A percentile compares a stretch with the other conserved stretches of the same genome.
These are phyloP conservation scores for Idris sp. DNA, from an alignment of 1,140 invertebrate species.

Conservation along the genomic window DNA sequence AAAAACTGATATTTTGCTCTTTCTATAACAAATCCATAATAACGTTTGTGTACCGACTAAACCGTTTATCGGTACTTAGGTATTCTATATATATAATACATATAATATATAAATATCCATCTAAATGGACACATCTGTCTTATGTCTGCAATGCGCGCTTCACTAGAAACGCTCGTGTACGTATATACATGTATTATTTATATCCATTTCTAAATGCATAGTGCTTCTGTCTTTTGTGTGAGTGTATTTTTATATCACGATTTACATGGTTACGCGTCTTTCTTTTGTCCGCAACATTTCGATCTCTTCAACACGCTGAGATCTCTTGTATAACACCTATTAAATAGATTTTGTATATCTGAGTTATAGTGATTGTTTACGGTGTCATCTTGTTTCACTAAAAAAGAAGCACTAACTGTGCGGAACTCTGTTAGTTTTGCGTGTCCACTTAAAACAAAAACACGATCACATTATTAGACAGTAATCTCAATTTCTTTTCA, in stretches of 20 bases:
- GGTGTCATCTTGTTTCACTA: slow-evolving; percentile 49
- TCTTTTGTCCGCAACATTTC: slow-evolving; percentile 42
- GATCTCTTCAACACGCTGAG: slow-evolving; percentile 17
- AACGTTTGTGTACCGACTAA: slow-evolving; percentile 59
- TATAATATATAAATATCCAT: slow-evolving; percentile 72
- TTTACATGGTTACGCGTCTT: slow-evolving; percentile 53
- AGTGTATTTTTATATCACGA: slow-evolving; percentile 63
- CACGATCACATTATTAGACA: slow-evolving; percentile 61
- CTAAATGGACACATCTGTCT: slow-evolving; percentile 70
- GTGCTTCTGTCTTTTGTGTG: slow-evolving; percentile 61
- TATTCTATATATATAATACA: slow-evolving; percentile 66
- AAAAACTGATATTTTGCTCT: slow-evolving; percentile 65
- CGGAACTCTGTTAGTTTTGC: slow-evolving; percentile 54
- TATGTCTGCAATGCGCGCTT: slow-evolving; percentile 57
- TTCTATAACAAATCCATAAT: slow-evolving; percentile 73
- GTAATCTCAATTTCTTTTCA: slow-evolving; percentile 51
- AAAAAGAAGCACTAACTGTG: slow-evolving; percentile 57
- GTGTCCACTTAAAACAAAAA: slow-evolving; percentile 58
- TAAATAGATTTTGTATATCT: slow-evolving; percentile 56
- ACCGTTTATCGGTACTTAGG: slow-evolving; percentile 54
- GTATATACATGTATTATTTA: slow-evolving; percentile 66
- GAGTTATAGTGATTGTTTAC: slow-evolving; percentile 45
- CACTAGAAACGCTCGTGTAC: slow-evolving; percentile 57
- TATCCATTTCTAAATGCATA: slow-evolving; percentile 70
- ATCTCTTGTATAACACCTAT: slow-evolving; percentile 52